Evolutionary conservation across 2,888 invertebrate genomes (phyloP).

Genomic region (Nebria brevicollis): DNA sequence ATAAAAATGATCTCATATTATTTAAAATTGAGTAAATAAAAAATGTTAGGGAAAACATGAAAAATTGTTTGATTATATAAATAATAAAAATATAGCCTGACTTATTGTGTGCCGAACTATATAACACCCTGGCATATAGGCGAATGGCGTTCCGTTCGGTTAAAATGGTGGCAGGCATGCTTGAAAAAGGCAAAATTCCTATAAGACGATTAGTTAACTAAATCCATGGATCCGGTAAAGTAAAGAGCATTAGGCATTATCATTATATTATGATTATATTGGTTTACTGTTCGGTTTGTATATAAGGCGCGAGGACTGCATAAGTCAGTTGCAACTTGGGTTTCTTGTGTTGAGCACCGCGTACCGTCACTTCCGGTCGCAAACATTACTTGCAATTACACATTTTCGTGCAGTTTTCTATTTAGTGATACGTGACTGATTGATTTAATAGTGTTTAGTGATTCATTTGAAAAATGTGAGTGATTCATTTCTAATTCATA

Average conservation of each 20-base stretch:
- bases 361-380: slow-evolving; percentile 32
- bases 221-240: slow-evolving; percentile 63
- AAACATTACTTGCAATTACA: slow-evolving; percentile 2
- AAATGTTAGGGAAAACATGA: no score
- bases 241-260: slow-evolving; percentile 65
- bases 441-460: background rate
- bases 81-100: no score
- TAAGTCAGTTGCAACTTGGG: slow-evolving; percentile 44
- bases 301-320: slow-evolving; percentile 35
- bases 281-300: slow-evolving; percentile 60
- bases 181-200: slow-evolving; percentile 64
- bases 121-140: background rate
- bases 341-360: slow-evolving; percentile 37
- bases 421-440: background rate
- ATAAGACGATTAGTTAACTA: slow-evolving; percentile 64
- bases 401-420: background rate
- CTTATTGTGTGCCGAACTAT: slow-evolving; percentile 4
- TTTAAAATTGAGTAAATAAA: no score
- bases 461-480: background rate
- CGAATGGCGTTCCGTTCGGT: slow-evolving; percentile 29
- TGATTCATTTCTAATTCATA: background rate
- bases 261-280: slow-evolving; percentile 65
- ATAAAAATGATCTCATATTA: no score
- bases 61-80: no score
- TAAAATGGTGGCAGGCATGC: slow-evolving; percentile 51